Percentiles rank a stretch among this genome's conserved stretches.
phyloP scores from a whole-genome alignment of 2,113 vertebrate species.

The human (Homo sapiens) region GRCh38 chr2:43253001-43253500 shows the following conservation, averaged over 20 bases:
- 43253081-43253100: conserved; percentile 5
- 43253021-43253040: conserved; percentile 3
- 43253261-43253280: not conserved
- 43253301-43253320: not conserved
- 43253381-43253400: not conserved
- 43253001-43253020: not conserved
- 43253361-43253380: not conserved
- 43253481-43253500: not conserved
- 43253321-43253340: not conserved
- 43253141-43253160: not conserved
- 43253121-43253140: conserved; percentile 1
- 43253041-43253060: not conserved
- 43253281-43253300: not conserved
- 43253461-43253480: not conserved
- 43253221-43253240: not conserved
- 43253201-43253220: not conserved
- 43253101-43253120: conserved; percentile 21
- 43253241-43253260: not conserved
- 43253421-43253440: not conserved
- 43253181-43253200: not conserved
- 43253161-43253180: not conserved
- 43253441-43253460: not conserved
- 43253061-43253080: not conserved
- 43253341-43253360: not conserved
- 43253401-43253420: not conserved